phyloP scores from a whole-genome alignment of 1,140 invertebrate species.

The Drosophila trapezifrons region DNA sequence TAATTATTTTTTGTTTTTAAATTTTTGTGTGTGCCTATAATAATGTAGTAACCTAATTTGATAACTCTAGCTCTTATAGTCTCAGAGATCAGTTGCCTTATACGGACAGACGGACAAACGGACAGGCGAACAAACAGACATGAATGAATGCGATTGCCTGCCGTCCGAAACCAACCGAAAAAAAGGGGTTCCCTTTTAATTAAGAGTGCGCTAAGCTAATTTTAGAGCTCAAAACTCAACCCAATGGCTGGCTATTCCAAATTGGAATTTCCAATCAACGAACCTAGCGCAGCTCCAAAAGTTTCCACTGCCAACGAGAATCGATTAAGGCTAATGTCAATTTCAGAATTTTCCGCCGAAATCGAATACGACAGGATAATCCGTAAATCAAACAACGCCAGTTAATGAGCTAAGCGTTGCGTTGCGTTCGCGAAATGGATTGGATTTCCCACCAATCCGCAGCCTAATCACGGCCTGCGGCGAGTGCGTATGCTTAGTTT shows the following conservation, averaged over 20 bases:
- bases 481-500: conserved; percentile 23
- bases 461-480: conserved; percentile 38
- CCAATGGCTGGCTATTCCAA: background rate
- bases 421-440: conserved; percentile 6
- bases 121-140: too few relatives aligned
- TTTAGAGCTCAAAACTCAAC: background rate
- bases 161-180: background rate
- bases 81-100: too few relatives aligned
- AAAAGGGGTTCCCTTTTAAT: background rate
- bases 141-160: too few relatives aligned
- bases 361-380: conserved; percentile 14
- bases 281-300: background rate
- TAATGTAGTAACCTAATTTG: too few relatives aligned
- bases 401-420: conserved; percentile 35
- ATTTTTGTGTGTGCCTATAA: too few relatives aligned
- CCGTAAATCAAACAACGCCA: conserved; percentile 29
- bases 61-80: too few relatives aligned
- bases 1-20: too few relatives aligned
- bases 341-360: conserved; percentile 1
- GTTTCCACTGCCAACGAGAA: background rate
- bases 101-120: too few relatives aligned
- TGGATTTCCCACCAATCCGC: conserved; percentile 5
- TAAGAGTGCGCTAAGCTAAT: too few relatives aligned
- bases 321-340: background rate
- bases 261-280: background rate